Evolutionary conservation across 2,888 invertebrate genomes (phyloP).

Genomic region (Meghimatium bilineatum): DNA sequence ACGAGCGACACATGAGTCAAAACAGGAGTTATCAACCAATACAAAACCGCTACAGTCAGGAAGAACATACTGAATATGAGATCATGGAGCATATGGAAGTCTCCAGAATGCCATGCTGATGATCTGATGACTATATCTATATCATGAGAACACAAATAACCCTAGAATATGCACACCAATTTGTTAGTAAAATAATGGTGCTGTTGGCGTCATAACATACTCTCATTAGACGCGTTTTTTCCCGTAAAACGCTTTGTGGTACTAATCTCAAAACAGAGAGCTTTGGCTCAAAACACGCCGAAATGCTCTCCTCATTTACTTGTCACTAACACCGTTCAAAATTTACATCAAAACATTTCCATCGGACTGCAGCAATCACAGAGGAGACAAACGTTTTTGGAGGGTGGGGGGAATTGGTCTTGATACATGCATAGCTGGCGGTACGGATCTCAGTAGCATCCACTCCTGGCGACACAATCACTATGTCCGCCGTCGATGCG

Average conservation of each 20-base stretch:
- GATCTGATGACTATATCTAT: no score
- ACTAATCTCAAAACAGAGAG: slow-evolving; percentile 43
- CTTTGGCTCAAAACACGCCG: slow-evolving; percentile 39
- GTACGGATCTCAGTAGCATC: slow-evolving; percentile 15
- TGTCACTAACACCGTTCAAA: not conserved
- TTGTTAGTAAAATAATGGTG: not conserved
- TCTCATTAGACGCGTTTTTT: not conserved
- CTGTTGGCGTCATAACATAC: not conserved
- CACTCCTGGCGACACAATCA: slow-evolving; percentile 44
- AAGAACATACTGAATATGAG: no score
- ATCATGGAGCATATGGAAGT: no score
- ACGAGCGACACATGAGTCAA: no score
- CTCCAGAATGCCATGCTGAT: no score
- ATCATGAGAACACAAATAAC: no score
- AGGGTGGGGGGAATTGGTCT: slow-evolving; percentile 10
- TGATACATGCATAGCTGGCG: not conserved
- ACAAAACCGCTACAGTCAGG: no score
- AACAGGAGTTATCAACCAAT: no score
- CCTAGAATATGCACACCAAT: not conserved
- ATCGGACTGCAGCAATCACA: slow-evolving; percentile 11
- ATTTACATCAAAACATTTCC: slow-evolving; percentile 14
- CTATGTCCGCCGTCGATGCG: slow-evolving; percentile 49
- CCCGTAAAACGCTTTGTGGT: slow-evolving; percentile 3
- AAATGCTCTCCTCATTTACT: slow-evolving; percentile 25
- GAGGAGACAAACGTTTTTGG: not conserved